Evolutionary conservation across 2,888 invertebrate genomes (phyloP).

Genomic region (Mythimna vitellina): DNA sequence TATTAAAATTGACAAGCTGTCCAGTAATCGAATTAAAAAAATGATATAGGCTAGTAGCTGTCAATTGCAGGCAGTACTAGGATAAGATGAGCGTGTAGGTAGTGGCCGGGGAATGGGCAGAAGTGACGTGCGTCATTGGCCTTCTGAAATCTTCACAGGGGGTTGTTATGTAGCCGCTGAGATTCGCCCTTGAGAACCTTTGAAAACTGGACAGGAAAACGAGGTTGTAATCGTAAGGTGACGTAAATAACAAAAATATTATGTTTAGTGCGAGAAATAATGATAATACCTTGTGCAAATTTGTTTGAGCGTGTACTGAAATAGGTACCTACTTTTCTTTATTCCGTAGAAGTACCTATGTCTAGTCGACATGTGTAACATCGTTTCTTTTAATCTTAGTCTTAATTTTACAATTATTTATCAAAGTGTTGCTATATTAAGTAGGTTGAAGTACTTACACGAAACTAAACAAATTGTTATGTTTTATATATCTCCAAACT

Average conservation of each 20-base stretch:
- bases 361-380: not conserved
- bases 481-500: not conserved
- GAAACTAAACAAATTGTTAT: not conserved
- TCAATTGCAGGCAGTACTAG: constrained; percentile 76
- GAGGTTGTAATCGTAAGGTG: constrained; percentile 14
- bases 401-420: constrained; percentile 9
- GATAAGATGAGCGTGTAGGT: constrained; percentile 66
- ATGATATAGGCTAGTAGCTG: constrained; percentile 71
- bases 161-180: constrained; percentile 45
- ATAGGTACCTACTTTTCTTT: too few relatives aligned
- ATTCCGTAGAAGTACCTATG: too few relatives aligned
- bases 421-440: not conserved
- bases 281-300: constrained; percentile 11
- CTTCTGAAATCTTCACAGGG: constrained; percentile 58
- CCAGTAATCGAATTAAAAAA: constrained; percentile 31
- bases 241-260: constrained; percentile 32
- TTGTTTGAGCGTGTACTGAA: not conserved
- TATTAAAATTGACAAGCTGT: constrained; percentile 12
- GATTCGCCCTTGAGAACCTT: constrained; percentile 40
- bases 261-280: constrained; percentile 9
- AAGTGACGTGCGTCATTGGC: constrained; percentile 71
- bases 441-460: not conserved
- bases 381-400: not conserved
- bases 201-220: constrained; percentile 25
- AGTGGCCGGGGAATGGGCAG: constrained; percentile 57